Base-by-base conservation (phyloP, 30 jellyfish, hydroid and myxozoan species). In the Aurelia aurita region DNA sequence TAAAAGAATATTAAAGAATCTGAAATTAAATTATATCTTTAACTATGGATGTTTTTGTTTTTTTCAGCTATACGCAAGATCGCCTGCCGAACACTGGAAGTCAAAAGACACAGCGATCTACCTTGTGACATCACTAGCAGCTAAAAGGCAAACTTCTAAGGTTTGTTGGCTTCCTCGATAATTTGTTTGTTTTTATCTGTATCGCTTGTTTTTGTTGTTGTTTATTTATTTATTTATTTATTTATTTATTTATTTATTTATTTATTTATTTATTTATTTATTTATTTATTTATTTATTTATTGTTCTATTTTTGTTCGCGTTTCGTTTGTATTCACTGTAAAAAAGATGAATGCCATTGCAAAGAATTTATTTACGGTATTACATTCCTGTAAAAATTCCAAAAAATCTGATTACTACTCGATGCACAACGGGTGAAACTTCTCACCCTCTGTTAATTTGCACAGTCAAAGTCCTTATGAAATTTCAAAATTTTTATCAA, bases 91-190 rank as follows among this genome's bases (percentile, higher is more conserved):
- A 39, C 86, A 87, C 59, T 93, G 98, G 98, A 93, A 93, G 58
- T 82, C 97, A 12, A 93, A 93, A 63, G 98, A 93, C 77, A 94
- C 98, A 51, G 97, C 97, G 35, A 88, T 93, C 14, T 93, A 86
- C 32, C 93, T 93, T 43, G 98, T 93, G 74, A 93, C 98, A 44
- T 93, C 98, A 32, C 76, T 93, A 19, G 98, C 98, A 19, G 89
- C 98, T 47, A 93, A 93, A 91, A 93, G 88, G 54, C 89, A 85
- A 31, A 93, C 98, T 2, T 65, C 97, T 28, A 93, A 93, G 89
- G 97, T 88, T 1, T 25, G 68, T 39, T 39, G 51, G 16, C 9
- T 39, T 39, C 15, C 29, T 62, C 20, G 9, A 19, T 32, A 21
- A 15, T 19, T 21, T 20, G 29, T 15, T 5, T 14, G 22, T 46